phyloP scores from a whole-genome alignment of 2,888 invertebrate species.

The Homarus gammarus region DNA sequence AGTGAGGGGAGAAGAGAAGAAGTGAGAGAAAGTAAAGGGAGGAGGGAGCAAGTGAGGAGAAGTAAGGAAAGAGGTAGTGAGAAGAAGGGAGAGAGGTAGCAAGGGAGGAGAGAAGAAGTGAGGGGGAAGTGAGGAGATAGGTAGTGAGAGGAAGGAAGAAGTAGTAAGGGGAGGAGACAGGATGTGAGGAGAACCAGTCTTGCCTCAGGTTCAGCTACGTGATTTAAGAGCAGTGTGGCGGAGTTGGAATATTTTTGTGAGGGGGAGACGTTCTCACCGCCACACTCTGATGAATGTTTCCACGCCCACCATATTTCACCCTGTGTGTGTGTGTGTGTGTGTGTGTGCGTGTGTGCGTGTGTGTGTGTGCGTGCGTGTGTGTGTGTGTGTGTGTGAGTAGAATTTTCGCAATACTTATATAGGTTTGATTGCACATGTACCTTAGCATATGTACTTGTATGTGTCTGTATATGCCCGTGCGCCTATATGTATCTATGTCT shows the following conservation, averaged over 20 bases:
- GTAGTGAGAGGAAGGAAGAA: neutral
- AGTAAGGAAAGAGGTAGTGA: too few relatives aligned
- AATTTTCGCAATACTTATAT: neutral
- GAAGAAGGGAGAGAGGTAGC: neutral
- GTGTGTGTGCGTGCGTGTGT: slow-evolving; percentile 6
- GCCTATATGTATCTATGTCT: neutral
- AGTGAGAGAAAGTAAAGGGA: neutral
- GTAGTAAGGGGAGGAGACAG: neutral
- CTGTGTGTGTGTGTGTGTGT: slow-evolving; percentile 10
- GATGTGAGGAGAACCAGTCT: too few relatives aligned
- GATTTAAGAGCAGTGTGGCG: too few relatives aligned
- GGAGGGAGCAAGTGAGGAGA: too few relatives aligned
- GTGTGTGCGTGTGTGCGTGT: slow-evolving; percentile 1
- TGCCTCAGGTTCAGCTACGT: too few relatives aligned
- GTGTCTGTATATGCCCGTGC: slow-evolving; percentile 2
- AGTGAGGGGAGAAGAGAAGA: neutral
- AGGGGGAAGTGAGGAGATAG: neutral
- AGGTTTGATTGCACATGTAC: neutral
- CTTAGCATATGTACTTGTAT: neutral
- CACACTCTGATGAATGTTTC: too few relatives aligned
- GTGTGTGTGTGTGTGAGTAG: neutral
- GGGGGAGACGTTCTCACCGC: too few relatives aligned
- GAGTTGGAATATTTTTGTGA: too few relatives aligned
- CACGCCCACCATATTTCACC: too few relatives aligned
- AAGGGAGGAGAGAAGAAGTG: neutral